These are phyloP conservation scores for Parnassius orleans DNA, from an alignment of 2,888 invertebrate species.

Conservation along the genomic window DNA sequence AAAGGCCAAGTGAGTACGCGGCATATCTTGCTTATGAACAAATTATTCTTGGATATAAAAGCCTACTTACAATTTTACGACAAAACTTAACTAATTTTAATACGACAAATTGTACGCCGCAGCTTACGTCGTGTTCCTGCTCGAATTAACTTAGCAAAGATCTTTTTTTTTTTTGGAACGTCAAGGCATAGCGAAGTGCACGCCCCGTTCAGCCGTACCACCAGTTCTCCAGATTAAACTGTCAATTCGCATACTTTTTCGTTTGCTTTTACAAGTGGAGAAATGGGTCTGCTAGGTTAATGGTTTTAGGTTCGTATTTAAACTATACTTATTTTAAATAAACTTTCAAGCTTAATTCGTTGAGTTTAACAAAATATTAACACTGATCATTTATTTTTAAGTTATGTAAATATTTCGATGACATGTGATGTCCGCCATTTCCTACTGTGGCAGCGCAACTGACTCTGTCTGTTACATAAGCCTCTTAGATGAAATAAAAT, in stretches of 20 bases:
- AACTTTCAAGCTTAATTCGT: too few species aligned
- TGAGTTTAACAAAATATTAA: too few species aligned
- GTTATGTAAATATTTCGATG: too few species aligned
- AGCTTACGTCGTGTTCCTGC: constrained; percentile 35
- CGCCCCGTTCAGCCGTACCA: constrained; percentile 48
- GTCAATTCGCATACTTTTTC: constrained; percentile 63
- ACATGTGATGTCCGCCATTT: too few species aligned
- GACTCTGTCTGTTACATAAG: too few species aligned
- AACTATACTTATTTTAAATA: not conserved
- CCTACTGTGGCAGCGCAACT: too few species aligned
- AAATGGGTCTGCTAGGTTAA: constrained; percentile 27
- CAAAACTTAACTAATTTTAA: constrained; percentile 5
- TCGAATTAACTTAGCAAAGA: constrained; percentile 36
- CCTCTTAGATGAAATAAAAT: too few species aligned
- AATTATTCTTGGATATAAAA: not conserved
- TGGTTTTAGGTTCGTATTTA: not conserved
- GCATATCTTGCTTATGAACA: not conserved
- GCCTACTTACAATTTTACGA: not conserved
- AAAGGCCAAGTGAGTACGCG: too few species aligned
- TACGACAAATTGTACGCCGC: constrained; percentile 29
- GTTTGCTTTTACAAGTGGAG: constrained; percentile 36
- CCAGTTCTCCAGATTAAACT: constrained; percentile 68
- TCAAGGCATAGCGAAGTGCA: constrained; percentile 31
- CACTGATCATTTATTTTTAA: too few species aligned
- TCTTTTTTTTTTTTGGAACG: constrained; percentile 34